phyloP scores from a whole-genome alignment of 2,113 vertebrate genomes.

The Chloropsis hardwickii region DNA sequence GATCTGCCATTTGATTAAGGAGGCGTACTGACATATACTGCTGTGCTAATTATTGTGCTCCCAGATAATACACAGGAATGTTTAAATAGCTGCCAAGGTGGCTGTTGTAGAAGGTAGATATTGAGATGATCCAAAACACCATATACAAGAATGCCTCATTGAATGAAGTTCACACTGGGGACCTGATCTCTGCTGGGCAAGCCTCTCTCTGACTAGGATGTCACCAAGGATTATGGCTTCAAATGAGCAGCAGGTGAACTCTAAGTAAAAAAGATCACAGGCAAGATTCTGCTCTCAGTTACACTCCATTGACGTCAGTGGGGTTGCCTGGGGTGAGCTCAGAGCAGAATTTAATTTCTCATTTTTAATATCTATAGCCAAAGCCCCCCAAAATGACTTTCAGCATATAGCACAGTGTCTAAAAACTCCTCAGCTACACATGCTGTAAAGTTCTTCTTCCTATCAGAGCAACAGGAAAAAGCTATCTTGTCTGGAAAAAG shows the following conservation, averaged over 20 bases:
- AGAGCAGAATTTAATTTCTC: background rate
- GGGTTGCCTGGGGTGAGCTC: conserved; percentile 36
- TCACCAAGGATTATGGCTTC: conserved; percentile 62
- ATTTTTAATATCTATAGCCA: background rate
- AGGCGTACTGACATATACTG: rapidly evolving
- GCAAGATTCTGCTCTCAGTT: conserved; percentile 55
- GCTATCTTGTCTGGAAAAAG: background rate
- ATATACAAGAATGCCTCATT: background rate
- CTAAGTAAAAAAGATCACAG: conserved; percentile 61
- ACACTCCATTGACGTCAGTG: conserved; percentile 49
- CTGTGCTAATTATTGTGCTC: background rate
- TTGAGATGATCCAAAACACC: background rate
- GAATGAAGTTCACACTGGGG: background rate
- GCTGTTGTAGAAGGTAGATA: background rate
- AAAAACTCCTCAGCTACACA: background rate
- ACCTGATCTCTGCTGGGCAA: background rate
- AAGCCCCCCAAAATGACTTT: background rate
- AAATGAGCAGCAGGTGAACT: conserved; percentile 59
- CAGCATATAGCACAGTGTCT: background rate
- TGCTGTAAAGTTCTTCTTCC: background rate
- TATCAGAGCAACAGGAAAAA: background rate
- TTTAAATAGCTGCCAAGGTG: background rate
- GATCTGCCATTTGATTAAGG: background rate
- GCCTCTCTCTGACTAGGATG: conserved; percentile 7
- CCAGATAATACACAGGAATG: background rate